These are phyloP conservation scores for Serilophus lunatus DNA, from an alignment of 2,113 vertebrate species.

Conservation along the genomic window DNA sequence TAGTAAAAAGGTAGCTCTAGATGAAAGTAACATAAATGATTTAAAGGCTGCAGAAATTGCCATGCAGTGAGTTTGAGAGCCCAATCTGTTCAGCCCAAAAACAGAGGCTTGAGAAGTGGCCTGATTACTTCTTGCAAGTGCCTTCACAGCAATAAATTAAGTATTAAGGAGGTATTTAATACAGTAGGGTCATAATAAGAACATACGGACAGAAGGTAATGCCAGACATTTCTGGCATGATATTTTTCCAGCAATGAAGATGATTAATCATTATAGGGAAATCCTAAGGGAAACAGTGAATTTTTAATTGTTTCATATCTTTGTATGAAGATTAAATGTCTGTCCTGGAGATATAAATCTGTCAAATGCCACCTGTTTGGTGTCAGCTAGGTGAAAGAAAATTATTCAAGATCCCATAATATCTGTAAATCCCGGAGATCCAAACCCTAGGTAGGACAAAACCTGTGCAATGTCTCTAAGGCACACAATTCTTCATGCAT, in stretches of 20 bases:
- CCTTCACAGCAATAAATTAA: slow-evolving; percentile 14
- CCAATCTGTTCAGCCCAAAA: background rate
- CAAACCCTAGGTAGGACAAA: background rate
- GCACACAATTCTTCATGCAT: background rate
- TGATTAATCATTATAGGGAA: slow-evolving; percentile 16
- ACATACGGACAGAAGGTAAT: slow-evolving; percentile 17
- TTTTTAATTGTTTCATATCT: slow-evolving; percentile 19
- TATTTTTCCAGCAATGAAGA: background rate
- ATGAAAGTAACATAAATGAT: background rate
- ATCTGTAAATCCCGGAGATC: background rate
- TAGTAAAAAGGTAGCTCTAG: background rate
- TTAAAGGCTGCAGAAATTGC: background rate
- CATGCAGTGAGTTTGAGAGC: background rate
- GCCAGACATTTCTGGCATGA: slow-evolving; percentile 14
- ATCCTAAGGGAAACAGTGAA: background rate
- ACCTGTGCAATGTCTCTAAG: background rate
- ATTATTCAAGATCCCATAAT: background rate
- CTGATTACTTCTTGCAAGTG: background rate
- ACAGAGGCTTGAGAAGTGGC: background rate
- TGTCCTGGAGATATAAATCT: background rate
- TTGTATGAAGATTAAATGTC: background rate
- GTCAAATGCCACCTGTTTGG: background rate
- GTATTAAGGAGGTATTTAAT: slow-evolving; percentile 26
- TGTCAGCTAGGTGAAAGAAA: background rate
- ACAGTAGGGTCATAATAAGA: background rate